These are phyloP conservation scores for Ophioninae sp. DNA, from an alignment of 2,888 invertebrate genomes.

Conservation along the genomic window DNA sequence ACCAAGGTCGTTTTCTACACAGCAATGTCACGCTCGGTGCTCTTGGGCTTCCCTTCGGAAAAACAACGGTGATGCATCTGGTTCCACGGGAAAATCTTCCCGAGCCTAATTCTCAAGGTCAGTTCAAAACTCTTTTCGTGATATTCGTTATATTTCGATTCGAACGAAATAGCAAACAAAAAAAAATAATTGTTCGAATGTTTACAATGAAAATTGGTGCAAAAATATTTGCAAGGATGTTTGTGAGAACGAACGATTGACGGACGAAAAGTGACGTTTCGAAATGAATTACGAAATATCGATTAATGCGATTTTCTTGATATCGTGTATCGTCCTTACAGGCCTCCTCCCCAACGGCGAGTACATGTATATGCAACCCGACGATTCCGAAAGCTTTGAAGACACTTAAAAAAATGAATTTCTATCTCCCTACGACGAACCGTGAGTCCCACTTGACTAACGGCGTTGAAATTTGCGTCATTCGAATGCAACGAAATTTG, in stretches of 20 bases:
- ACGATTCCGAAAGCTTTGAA: conserved; percentile 65
- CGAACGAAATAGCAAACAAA: not conserved
- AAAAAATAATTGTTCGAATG: not conserved
- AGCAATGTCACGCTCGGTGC: conserved; percentile 99
- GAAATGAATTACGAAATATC: not conserved
- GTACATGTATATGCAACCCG: conserved; percentile 73
- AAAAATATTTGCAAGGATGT: not conserved
- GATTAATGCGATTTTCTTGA: not conserved
- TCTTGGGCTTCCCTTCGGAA: conserved; percentile 97
- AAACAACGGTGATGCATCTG: conserved; percentile 99
- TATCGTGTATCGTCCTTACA: conserved; percentile 59
- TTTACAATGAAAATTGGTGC: not conserved
- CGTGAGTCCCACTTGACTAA: conserved; percentile 53
- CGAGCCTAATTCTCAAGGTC: conserved; percentile 98
- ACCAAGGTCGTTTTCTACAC: conserved; percentile 99
- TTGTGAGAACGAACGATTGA: not conserved
- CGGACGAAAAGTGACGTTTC: not conserved
- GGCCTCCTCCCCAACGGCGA: conserved; percentile 77
- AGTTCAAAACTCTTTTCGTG: conserved; percentile 48
- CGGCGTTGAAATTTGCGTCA: too few relatives aligned
- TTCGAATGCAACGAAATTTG: too few relatives aligned
- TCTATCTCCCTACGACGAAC: conserved; percentile 41
- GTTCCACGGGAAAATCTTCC: conserved; percentile 99
- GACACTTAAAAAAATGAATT: conserved; percentile 56
- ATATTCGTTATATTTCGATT: conserved; percentile 1